These are phyloP conservation scores for Gallirallus australis DNA, from an alignment of 2,797 vertebrate genomes.

Conservation along the genomic window DNA sequence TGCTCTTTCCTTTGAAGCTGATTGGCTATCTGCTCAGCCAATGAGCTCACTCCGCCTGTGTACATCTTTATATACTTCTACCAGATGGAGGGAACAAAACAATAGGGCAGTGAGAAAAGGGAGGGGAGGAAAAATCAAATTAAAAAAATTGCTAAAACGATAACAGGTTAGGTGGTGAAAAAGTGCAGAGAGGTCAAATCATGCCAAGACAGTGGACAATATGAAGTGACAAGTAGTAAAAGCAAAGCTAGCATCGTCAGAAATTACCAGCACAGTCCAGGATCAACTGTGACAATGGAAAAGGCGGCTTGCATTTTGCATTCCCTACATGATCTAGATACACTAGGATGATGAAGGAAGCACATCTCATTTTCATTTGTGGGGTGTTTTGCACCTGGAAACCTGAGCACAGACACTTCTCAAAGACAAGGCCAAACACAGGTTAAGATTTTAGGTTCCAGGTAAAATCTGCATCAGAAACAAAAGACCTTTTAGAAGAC, in stretches of 20 bases:
- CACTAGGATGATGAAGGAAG: neutral
- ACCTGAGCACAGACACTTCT: neutral
- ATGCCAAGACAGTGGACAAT: slow-evolving; percentile 79
- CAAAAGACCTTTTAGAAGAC: neutral
- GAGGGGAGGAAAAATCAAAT: slow-evolving; percentile 48
- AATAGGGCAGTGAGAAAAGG: slow-evolving; percentile 54
- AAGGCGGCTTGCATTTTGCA: neutral
- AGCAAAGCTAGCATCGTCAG: slow-evolving; percentile 26
- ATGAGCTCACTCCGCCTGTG: slow-evolving; percentile 94
- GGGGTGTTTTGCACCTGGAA: neutral
- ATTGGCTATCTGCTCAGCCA: slow-evolving; percentile 97
- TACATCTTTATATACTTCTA: slow-evolving; percentile 97
- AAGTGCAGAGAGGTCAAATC: slow-evolving; percentile 75
- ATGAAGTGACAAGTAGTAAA: slow-evolving; percentile 56
- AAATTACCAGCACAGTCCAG: slow-evolving; percentile 11
- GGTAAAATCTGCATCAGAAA: neutral
- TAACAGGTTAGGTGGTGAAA: slow-evolving; percentile 59
- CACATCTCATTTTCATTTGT: neutral
- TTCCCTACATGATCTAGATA: neutral
- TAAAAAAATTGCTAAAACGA: slow-evolving; percentile 48
- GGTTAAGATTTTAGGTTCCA: neutral
- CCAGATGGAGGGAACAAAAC: slow-evolving; percentile 68
- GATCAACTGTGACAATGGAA: neutral
- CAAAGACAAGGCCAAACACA: neutral
- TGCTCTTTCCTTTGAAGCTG: slow-evolving; percentile 93